Percentiles rank a stretch among this genome's conserved stretches.
These are phyloP conservation scores for Branchellion lobata DNA, from an alignment of 2,888 invertebrate genomes.

Conservation along the genomic window DNA sequence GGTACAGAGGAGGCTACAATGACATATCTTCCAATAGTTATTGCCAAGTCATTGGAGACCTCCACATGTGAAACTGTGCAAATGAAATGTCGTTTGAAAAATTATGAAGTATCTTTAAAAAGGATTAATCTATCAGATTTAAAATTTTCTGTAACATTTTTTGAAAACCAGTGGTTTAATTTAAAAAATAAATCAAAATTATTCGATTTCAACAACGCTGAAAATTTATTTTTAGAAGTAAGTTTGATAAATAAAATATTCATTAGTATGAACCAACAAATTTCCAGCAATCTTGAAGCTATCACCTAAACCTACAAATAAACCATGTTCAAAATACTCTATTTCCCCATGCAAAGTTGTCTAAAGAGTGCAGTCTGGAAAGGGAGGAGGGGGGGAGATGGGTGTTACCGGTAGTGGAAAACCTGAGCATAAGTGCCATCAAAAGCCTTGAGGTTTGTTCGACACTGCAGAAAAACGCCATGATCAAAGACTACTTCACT, in stretches of 20 bases:
- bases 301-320: no score
- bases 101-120: not conserved
- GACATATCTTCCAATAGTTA: no score
- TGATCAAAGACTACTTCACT: not conserved
- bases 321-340: no score
- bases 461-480: not conserved
- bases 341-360: no score
- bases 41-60: no score
- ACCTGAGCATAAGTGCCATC: not conserved
- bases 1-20: no score
- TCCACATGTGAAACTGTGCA: no score
- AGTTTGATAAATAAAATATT: no score
- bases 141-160: not conserved
- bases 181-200: conserved; percentile 5
- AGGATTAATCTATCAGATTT: not conserved
- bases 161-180: not conserved
- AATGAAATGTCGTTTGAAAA: no score
- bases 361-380: no score
- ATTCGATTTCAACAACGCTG: not conserved
- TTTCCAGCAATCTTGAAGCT: not conserved
- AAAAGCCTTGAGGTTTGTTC: not conserved
- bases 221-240: not conserved
- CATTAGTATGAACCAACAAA: no score
- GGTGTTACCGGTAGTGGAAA: not conserved
- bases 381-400: no score